Percentiles rank a stretch among this genome's conserved stretches.
Evolutionary conservation across 2,888 invertebrate genomes (phyloP).

Genomic region (Parnassius glacialis): DNA sequence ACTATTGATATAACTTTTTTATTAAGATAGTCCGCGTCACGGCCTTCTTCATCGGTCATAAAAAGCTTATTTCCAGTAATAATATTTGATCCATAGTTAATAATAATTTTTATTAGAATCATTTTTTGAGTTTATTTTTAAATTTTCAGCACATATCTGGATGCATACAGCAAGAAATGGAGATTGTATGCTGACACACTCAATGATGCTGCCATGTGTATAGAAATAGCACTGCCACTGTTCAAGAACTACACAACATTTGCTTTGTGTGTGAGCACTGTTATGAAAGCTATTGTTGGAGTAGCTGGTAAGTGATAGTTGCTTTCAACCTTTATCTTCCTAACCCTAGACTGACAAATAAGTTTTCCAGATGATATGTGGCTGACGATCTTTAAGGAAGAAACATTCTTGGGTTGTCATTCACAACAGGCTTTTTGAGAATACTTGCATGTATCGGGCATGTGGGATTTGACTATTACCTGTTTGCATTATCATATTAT

Average conservation of each 20-base stretch:
- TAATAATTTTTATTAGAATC: neutral
- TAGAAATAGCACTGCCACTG: slow-evolving; percentile 91
- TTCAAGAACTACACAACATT: slow-evolving; percentile 82
- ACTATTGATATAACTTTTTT: no score
- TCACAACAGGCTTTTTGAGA: no score
- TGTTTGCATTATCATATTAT: neutral
- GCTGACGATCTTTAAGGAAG: neutral
- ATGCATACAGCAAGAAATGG: slow-evolving; percentile 97
- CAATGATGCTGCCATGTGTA: slow-evolving; percentile 94
- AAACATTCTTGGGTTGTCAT: no score
- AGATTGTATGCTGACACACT: slow-evolving; percentile 95
- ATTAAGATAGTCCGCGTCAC: no score
- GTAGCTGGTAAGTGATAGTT: slow-evolving; percentile 85
- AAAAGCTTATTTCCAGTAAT: no score
- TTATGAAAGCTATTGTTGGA: slow-evolving; percentile 92
- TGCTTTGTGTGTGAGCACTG: slow-evolving; percentile 86
- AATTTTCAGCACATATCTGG: slow-evolving; percentile 84
- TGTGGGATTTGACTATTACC: no score
- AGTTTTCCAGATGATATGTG: slow-evolving; percentile 1
- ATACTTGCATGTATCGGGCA: no score
- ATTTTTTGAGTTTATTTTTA: neutral
- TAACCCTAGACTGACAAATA: no score
- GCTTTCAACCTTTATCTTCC: slow-evolving; percentile 37
- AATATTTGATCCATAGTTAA: neutral
- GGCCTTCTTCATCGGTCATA: no score